A percentile compares a stretch with the other conserved stretches of the same genome.
These are phyloP conservation scores for Anas platyrhynchos DNA, from an alignment of 2,113 vertebrate genomes.

Conservation along the genomic window DNA sequence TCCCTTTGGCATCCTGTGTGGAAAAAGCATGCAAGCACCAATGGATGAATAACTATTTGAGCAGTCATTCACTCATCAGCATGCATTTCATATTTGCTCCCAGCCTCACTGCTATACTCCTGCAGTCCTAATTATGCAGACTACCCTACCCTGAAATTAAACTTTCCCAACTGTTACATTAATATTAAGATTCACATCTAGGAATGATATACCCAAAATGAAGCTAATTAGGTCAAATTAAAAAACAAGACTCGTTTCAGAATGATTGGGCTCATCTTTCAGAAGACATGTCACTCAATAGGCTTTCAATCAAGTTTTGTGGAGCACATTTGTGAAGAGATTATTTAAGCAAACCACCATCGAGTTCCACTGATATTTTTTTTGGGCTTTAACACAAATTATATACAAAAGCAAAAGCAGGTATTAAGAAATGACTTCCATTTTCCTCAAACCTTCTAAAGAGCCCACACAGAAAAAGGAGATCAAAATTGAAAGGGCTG, in stretches of 20 bases:
- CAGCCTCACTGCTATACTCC: not conserved
- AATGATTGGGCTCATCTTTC: not conserved
- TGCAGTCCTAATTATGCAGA: slow-evolving; percentile 59
- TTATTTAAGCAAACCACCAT: not conserved
- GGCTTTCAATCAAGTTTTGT: not conserved
- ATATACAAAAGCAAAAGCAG: not conserved
- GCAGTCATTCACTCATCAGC: slow-evolving; percentile 13
- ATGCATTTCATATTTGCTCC: not conserved
- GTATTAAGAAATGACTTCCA: not conserved
- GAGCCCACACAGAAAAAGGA: not conserved
- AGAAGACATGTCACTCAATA: not conserved
- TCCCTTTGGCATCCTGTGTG: not conserved
- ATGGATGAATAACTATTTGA: not conserved
- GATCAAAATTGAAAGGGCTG: not conserved
- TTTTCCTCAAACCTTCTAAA: not conserved
- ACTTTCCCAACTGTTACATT: slow-evolving; percentile 69
- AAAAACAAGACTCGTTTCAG: slow-evolving; percentile 17
- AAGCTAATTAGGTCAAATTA: slow-evolving; percentile 68
- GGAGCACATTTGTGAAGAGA: not conserved
- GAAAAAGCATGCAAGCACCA: not conserved
- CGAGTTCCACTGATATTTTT: not conserved
- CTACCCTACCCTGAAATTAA: slow-evolving; percentile 76
- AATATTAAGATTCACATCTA: slow-evolving; percentile 33
- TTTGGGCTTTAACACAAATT: not conserved
- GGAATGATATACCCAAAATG: slow-evolving; percentile 9